Evolutionary conservation across 2,888 invertebrate genomes (phyloP).

Genomic region (Hirtodrosophila alboralis): DNA sequence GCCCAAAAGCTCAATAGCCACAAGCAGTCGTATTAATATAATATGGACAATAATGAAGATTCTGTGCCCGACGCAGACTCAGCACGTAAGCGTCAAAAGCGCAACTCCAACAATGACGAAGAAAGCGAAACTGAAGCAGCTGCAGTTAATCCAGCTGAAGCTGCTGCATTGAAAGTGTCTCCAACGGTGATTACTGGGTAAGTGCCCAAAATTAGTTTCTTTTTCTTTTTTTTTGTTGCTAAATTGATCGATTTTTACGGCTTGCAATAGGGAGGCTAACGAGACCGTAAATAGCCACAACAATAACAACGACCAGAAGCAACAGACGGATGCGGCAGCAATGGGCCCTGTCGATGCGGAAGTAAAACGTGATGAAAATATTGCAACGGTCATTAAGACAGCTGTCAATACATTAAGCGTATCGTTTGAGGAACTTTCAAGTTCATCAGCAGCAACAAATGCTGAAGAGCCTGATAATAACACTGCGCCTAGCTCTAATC

Average conservation of each 20-base stretch:
- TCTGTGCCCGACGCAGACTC: conserved; percentile 19
- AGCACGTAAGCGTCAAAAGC: conserved; percentile 59
- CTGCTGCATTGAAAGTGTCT: conserved; percentile 2
- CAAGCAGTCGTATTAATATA: neutral
- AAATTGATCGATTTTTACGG: conserved; percentile 42
- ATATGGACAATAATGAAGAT: conserved; percentile 59
- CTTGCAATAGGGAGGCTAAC: conserved; percentile 22
- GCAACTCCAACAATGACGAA: conserved; percentile 26
- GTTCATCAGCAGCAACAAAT: too few species aligned
- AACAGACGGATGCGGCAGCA: conserved; percentile 4
- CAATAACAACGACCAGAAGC: conserved; percentile 12
- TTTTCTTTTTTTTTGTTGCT: too few species aligned
- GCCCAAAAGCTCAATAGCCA: neutral
- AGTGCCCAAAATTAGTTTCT: too few species aligned
- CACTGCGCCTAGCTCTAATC: neutral
- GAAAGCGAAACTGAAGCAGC: conserved; percentile 10
- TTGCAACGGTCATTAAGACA: neutral
- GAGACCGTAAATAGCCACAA: conserved; percentile 28
- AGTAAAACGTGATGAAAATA: neutral
- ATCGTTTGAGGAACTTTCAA: too few species aligned
- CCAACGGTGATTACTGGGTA: conserved; percentile 14
- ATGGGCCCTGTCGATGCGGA: neutral
- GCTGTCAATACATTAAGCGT: too few species aligned
- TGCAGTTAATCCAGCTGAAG: neutral
- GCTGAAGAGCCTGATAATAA: too few species aligned